Evolutionary conservation across 2,888 invertebrate genomes (phyloP).

Genomic region (Harpalus rubripes): DNA sequence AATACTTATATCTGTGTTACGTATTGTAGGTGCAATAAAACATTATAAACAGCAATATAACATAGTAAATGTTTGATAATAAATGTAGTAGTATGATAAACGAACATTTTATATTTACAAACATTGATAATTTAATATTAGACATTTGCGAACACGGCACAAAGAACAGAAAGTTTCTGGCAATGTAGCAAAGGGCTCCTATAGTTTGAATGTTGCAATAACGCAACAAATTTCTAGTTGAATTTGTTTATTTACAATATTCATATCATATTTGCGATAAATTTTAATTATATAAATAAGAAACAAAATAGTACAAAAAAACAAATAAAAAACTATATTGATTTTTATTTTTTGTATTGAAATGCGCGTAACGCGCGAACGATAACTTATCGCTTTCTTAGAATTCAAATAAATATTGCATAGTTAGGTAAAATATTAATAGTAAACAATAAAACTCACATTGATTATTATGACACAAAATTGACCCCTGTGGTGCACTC

Average conservation of each 20-base stretch:
- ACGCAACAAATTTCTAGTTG: slow-evolving; percentile 29
- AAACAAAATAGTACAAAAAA: slow-evolving; percentile 39
- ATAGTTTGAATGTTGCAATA: neutral
- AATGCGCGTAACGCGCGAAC: slow-evolving; percentile 22
- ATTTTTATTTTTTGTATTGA: slow-evolving; percentile 42
- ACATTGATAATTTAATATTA: slow-evolving; percentile 1
- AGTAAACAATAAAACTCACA: slow-evolving; percentile 12
- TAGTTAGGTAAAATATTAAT: slow-evolving; percentile 31
- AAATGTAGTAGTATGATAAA: slow-evolving; percentile 34
- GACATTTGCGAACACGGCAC: neutral
- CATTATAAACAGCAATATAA: slow-evolving; percentile 37
- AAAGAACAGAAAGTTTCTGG: neutral
- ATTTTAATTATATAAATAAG: slow-evolving; percentile 38
- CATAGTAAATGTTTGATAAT: slow-evolving; percentile 33
- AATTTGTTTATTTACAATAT: slow-evolving; percentile 34
- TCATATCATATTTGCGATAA: slow-evolving; percentile 33
- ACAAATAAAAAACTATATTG: slow-evolving; percentile 16
- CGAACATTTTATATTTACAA: slow-evolving; percentile 20
- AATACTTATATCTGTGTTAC: slow-evolving; percentile 27
- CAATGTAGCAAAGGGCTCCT: slow-evolving; percentile 12
- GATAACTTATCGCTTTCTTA: slow-evolving; percentile 38
- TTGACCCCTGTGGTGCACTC: too few relatives aligned
- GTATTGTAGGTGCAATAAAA: slow-evolving; percentile 33
- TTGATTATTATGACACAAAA: slow-evolving; percentile 1
- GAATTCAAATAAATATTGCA: slow-evolving; percentile 30